Base-by-base conservation (phyloP, 2,888 invertebrate genomes). In the Yponomeuta plumbellus region DNA sequence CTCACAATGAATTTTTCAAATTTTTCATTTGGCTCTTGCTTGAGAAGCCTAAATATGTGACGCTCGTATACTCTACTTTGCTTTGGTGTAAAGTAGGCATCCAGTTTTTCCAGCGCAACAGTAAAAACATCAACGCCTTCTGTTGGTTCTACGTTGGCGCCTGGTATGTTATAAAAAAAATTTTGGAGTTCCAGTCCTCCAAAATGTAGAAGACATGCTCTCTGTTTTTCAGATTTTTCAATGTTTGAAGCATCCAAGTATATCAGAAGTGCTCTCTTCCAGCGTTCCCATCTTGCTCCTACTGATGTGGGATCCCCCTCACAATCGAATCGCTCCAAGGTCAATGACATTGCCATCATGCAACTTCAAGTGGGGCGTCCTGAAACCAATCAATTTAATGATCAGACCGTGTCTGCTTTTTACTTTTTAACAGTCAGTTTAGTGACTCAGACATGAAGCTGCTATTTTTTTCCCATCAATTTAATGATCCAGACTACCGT, bases 1-100 rank as follows among this genome's bases (percentile, higher is more conserved):
- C 72, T 70, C 22, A 77, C 57, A 6, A 80, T 21, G 68, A 74
- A 79, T 59, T 75, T 75, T 23, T 72, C 71, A 57, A 81, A 74
- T 21, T 66, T 73, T 68, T 79, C 78, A 21, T 68, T 73, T 20
- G 70, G 69, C 64, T 72, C 73, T 64, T 72, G 73, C 69, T 72
- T 74, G 40, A 80, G 66, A 23, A 67, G 69, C 17, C 76, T 70
- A 71, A 76, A 76, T 13, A 75, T 66, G 65, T 67, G 61, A n/a
- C 67, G 59, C 65, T 67, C 67, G 57, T 65, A 67, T 3, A 64
- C 44, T 44, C 68, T 81, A 75, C 64, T 79, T 67, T 70, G 79
- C 76, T 69, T 76, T 78, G 22, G 73, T 71, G 40, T 74, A 23
- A 67, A 75, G 68, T 76, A 72, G n/a, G 72, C 69, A 44, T 68